A percentile compares a stretch with the other conserved stretches of the same genome.
Conservation (phyloP, 2,888 invertebrate genomes). For the Tinea pellionella region DNA sequence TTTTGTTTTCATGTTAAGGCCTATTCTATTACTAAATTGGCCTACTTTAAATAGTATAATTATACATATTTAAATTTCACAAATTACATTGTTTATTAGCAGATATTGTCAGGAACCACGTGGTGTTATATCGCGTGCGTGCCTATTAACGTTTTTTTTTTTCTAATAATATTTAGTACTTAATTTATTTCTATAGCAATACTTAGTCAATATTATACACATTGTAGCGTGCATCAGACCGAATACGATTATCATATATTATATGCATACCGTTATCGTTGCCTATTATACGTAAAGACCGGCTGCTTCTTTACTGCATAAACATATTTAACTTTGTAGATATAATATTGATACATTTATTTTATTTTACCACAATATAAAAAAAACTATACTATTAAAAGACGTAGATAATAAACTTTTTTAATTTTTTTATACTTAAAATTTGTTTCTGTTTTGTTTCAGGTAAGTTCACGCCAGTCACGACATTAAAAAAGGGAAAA, state of each 20-base stretch:
- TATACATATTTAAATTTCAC: background rate
- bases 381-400: too few relatives aligned
- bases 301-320: background rate
- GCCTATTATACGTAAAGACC: background rate
- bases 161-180: background rate
- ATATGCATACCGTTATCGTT: constrained; percentile 1
- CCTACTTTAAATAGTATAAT: background rate
- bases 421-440: background rate
- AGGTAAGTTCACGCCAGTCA: background rate
- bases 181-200: constrained; percentile 6
- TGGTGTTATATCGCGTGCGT: background rate
- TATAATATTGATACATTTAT: background rate
- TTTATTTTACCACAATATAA: too few relatives aligned
- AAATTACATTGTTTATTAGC: background rate
- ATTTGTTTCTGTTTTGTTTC: background rate
- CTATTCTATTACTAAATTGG: background rate
- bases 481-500: background rate
- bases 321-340: background rate
- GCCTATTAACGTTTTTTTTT: background rate
- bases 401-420: too few relatives aligned
- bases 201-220: constrained; percentile 11
- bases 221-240: constrained; percentile 14
- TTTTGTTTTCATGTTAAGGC: background rate
- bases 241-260: background rate
- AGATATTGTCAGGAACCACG: background rate